These are phyloP conservation scores for Indri indri DNA, from an alignment of 2,113 vertebrate species.

Conservation along the genomic window DNA sequence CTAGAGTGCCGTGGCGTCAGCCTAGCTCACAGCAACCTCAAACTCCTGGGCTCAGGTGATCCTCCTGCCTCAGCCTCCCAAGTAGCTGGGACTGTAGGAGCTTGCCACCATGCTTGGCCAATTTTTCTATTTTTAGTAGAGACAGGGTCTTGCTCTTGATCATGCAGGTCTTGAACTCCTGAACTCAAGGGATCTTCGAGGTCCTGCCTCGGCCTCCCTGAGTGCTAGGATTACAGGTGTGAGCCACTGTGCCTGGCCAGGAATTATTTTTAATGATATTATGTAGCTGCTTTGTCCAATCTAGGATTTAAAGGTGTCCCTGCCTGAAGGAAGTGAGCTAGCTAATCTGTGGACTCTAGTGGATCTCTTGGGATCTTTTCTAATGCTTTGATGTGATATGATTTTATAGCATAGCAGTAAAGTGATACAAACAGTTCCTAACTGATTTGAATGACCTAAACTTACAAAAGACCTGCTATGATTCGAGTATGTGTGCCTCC, in stretches of 20 bases:
- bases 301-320: not conserved
- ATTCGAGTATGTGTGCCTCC: not conserved
- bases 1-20: not conserved
- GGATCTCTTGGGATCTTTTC: not conserved
- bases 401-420: not conserved
- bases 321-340: not conserved
- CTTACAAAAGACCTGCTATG: not conserved
- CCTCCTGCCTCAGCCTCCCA: no score
- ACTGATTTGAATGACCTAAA: not conserved
- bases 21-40: no score
- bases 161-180: no score
- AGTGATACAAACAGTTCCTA: not conserved
- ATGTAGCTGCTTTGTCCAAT: not conserved
- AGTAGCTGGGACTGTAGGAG: no score
- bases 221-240: no score
- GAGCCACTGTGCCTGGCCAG: not conserved
- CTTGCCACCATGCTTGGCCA: no score
- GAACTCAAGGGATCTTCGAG: no score
- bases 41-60: no score
- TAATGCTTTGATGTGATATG: not conserved
- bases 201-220: no score
- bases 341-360: not conserved
- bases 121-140: no score
- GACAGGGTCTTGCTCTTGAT: no score
- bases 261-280: not conserved